Evolutionary conservation across 2,797 vertebrate species (phyloP).

Genomic region (Luscinia megarhynchos): DNA sequence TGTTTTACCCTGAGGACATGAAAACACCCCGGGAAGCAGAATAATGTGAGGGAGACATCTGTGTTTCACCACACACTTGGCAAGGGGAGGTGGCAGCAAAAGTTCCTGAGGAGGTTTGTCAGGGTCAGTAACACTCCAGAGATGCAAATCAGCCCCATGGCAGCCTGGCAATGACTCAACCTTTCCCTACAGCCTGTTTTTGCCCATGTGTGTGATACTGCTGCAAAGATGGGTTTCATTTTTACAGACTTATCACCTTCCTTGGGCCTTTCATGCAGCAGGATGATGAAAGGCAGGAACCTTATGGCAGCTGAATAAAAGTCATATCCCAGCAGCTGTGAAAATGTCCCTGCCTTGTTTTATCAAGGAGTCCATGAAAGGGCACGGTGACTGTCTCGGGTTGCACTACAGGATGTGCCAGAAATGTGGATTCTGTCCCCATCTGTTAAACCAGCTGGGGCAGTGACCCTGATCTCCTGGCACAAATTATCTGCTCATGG

Average conservation of each 20-base stretch:
- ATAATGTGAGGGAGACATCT: background rate
- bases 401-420: no score
- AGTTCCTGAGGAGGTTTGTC: background rate
- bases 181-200: background rate
- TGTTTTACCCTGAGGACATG: background rate
- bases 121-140: background rate
- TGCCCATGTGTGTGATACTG: background rate
- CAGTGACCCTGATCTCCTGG: no score
- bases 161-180: background rate
- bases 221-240: background rate
- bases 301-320: background rate
- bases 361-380: background rate
- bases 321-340: background rate
- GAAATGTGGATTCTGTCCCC: no score
- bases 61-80: slow-evolving; percentile 9
- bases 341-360: background rate
- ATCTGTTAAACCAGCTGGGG: no score
- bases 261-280: background rate
- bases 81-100: slow-evolving; percentile 13
- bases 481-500: no score
- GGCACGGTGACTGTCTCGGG: background rate
- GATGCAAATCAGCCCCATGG: background rate
- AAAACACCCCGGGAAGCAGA: background rate
- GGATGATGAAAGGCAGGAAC: background rate
- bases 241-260: background rate